Conservation (phyloP, 35 echinoderm and acorn worm species). For the Hemicentrotus pulcherrimus region DNA sequence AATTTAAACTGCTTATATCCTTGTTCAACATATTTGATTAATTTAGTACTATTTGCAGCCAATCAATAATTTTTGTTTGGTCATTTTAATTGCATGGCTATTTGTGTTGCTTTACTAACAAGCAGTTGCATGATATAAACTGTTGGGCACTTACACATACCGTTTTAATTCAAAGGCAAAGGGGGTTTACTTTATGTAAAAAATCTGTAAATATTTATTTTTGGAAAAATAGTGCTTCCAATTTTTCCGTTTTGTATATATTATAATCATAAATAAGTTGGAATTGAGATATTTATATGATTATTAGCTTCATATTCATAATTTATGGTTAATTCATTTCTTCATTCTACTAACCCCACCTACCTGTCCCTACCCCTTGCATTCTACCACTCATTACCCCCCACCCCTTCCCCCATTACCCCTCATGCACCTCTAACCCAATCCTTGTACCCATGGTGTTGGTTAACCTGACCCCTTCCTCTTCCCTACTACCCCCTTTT, state of each 20-base stretch:
- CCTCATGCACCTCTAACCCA: background rate
- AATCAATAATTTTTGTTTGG: background rate
- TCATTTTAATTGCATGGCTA: slow-evolving; percentile 11
- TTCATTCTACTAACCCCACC: slow-evolving; percentile 49
- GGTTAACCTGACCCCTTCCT: background rate
- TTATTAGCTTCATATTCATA: slow-evolving; percentile 39
- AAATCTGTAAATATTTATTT: background rate
- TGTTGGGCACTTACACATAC: background rate
- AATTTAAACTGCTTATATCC: background rate
- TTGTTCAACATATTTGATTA: background rate
- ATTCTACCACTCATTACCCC: background rate
- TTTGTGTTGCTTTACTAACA: slow-evolving; percentile 16
- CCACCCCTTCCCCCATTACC: background rate
- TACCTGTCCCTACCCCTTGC: background rate
- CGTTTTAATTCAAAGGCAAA: background rate
- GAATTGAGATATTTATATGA: background rate
- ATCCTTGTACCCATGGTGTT: background rate
- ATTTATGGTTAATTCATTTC: slow-evolving; percentile 42
- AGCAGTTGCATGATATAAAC: background rate
- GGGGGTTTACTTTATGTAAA: background rate
- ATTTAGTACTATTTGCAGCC: background rate
- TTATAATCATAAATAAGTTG: background rate
- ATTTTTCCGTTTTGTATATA: background rate
- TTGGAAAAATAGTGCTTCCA: background rate
- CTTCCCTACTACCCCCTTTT: background rate